These are phyloP conservation scores for Oreochromis grahami DNA, from an alignment of 2,797 vertebrate genomes.

Conservation along the genomic window DNA sequence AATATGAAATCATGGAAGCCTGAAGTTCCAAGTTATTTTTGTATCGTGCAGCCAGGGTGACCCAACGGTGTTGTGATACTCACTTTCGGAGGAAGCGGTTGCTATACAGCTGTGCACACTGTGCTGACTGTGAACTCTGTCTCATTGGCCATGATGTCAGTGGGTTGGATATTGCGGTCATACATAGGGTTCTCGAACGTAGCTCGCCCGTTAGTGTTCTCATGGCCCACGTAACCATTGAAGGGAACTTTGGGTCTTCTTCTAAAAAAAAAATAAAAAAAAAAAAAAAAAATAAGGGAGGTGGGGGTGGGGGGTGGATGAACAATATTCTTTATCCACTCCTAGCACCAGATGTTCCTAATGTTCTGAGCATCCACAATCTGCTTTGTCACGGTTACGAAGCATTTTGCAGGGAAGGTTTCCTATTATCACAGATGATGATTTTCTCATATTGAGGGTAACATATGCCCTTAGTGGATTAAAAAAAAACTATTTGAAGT, in stretches of 20 bases:
- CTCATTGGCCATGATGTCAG: constrained; percentile 91
- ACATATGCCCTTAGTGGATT: not conserved
- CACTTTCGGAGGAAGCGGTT: constrained; percentile 69
- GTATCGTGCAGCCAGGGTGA: not conserved
- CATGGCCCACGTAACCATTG: constrained; percentile 95
- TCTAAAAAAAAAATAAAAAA: constrained; percentile 56
- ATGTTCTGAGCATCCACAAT: not conserved
- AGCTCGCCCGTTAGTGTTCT: constrained; percentile 93
- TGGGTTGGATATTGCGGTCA: constrained; percentile 94
- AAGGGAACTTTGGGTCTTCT: constrained; percentile 98
- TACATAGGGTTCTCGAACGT: constrained; percentile 99
- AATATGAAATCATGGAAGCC: not conserved
- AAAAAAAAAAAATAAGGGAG: not conserved
- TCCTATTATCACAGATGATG: not conserved
- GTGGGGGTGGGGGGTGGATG: not conserved
- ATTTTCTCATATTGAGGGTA: not conserved
- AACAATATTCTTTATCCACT: not conserved
- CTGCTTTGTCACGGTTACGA: not conserved
- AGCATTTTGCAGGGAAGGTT: not conserved
- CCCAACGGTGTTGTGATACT: not conserved
- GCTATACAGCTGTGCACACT: constrained; percentile 99
- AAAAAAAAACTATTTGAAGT: not conserved
- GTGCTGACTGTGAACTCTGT: constrained; percentile 98
- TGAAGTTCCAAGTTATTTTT: not conserved
- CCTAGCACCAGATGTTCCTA: not conserved